Base-by-base conservation (phyloP, 2,797 vertebrate species). In the Tapirus indicus region DNA sequence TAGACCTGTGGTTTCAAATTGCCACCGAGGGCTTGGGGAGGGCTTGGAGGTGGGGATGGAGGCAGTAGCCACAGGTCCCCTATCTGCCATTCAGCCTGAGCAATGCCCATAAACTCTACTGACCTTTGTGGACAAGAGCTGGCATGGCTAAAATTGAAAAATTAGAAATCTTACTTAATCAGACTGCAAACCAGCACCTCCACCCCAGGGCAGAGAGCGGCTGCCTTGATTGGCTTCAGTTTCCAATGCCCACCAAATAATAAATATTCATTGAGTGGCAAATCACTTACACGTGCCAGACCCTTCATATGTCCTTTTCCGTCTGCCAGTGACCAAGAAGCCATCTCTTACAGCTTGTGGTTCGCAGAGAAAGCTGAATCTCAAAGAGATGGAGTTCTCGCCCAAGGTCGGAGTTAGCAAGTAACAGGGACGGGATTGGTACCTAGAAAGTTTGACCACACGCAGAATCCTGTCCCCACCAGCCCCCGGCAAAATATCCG, bases 11-110 rank as follows among this genome's bases (percentile, higher is more conserved):
- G 16, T 62, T 64, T 95, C 85, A 41, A 20, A 32, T 1, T 9
- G 68, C n/a, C 78, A 29, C 84, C 0, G 5, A 69, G 69, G 23
- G 32, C n/a, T 41, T 6, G 58, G 23, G 9, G 38, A n/a, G 21
- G 6, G 2, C 13, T 2, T 4, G 4, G 18, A 0, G 4, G 4
- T 18, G 66, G 21, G 12, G 8, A 3, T 16, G 25, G 64, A 32
- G 14, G 1, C 16, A 32, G 41, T 16, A 23, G 18, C 23, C 35
- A 47, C 38, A 68, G 54, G 17, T n/a, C 17, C 23, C 16, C 44
- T 14, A 1, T 16, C 64, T 32, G 9, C 9, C 25, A n/a, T 60
- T 84, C 23, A 47, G 35, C 32, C 80, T 83, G 64, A 80, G 27
- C 3, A 10, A 44, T 8, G 27, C 32, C 52, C 44, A 69, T 4